phyloP scores from a whole-genome alignment of 2,888 invertebrate species.

The Ypsolopha scabrella region DNA sequence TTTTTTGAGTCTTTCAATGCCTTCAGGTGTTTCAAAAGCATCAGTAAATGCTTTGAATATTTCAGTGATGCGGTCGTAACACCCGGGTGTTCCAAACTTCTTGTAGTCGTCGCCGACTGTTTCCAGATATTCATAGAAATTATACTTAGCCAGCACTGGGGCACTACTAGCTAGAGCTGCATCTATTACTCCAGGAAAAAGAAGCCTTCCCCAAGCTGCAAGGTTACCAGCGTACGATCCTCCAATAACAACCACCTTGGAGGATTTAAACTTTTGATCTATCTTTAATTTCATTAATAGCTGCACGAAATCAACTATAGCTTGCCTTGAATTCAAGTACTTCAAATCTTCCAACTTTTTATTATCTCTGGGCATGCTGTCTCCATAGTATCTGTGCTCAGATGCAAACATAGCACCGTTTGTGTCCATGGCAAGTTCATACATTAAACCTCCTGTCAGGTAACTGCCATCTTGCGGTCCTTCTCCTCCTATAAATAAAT shows the following conservation, averaged over 20 bases:
- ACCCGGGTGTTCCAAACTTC: slow-evolving; percentile 31
- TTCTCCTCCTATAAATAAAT: too few relatives aligned
- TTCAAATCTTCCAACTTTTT: slow-evolving; percentile 29
- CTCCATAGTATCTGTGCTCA: slow-evolving; percentile 55
- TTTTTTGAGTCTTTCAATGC: slow-evolving; percentile 32
- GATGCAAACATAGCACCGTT: neutral
- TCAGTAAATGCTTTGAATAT: slow-evolving; percentile 33
- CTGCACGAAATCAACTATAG: slow-evolving; percentile 42
- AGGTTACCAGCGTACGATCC: slow-evolving; percentile 56
- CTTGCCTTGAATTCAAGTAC: slow-evolving; percentile 43
- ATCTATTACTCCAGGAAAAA: slow-evolving; percentile 52
- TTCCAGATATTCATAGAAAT: slow-evolving; percentile 9
- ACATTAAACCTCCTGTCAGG: too few relatives aligned
- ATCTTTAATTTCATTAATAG: slow-evolving; percentile 31
- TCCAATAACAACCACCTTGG: slow-evolving; percentile 49
- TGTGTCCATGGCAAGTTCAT: too few relatives aligned
- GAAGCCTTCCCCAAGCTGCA: slow-evolving; percentile 51
- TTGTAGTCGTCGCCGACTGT: slow-evolving; percentile 1
- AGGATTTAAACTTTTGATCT: slow-evolving; percentile 9
- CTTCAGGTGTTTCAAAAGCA: slow-evolving; percentile 28
- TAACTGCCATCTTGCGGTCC: too few relatives aligned
- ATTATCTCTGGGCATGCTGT: slow-evolving; percentile 39
- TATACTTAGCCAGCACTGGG: slow-evolving; percentile 21
- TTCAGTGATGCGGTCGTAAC: slow-evolving; percentile 28
- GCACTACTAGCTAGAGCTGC: slow-evolving; percentile 58